These are phyloP conservation scores for Arctopsyche grandis DNA, from an alignment of 1,140 invertebrate genomes.

Conservation along the genomic window DNA sequence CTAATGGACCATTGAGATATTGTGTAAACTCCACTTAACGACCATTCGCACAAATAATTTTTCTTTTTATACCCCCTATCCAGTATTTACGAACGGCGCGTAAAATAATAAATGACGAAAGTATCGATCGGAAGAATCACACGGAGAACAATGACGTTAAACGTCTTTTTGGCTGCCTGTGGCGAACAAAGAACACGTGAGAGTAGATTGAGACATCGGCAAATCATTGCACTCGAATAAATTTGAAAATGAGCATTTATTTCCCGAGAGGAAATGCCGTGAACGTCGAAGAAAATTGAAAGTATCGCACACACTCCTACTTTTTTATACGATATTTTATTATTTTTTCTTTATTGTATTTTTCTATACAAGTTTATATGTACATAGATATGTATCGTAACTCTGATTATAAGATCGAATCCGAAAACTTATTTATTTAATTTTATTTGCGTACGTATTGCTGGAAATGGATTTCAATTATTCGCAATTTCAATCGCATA, in stretches of 20 bases:
- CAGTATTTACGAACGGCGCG: neutral
- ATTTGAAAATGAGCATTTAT: slow-evolving; percentile 50
- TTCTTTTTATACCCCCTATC: neutral
- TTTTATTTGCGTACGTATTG: too few species aligned
- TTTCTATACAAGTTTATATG: too few species aligned
- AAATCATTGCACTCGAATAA: slow-evolving; percentile 52
- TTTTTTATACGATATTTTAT: neutral
- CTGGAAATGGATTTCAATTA: too few species aligned
- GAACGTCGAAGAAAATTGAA: neutral
- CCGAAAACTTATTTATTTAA: too few species aligned
- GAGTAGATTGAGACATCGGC: slow-evolving; percentile 27
- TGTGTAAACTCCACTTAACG: slow-evolving; percentile 26
- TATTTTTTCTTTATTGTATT: too few species aligned
- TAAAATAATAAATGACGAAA: neutral
- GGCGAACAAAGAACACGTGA: neutral
- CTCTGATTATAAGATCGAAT: too few species aligned
- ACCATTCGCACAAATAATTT: slow-evolving; percentile 7
- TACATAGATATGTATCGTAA: too few species aligned
- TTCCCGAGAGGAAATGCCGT: slow-evolving; percentile 39
- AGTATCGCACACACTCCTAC: neutral
- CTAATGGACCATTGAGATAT: slow-evolving; percentile 37
- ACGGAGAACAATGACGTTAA: neutral
- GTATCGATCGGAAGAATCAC: neutral
- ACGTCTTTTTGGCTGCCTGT: neutral
- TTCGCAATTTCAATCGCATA: too few species aligned